These are phyloP conservation scores for Mystacides longicornis DNA, from an alignment of 2,888 invertebrate species.

Conservation along the genomic window DNA sequence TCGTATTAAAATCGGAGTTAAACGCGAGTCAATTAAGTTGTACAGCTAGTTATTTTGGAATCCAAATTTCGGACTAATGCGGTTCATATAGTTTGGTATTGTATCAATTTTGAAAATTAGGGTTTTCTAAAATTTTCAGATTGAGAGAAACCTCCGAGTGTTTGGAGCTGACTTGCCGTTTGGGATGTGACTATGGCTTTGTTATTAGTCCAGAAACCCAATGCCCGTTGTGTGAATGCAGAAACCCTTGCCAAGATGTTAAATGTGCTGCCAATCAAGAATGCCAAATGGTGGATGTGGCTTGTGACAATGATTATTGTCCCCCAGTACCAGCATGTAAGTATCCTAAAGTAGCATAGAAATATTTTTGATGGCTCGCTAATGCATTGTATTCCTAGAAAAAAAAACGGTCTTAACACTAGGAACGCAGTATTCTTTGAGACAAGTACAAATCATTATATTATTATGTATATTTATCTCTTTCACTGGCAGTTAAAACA, in stretches of 20 bases:
- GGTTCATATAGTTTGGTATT: no score
- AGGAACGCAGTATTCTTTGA: no score
- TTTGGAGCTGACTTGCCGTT: constrained; percentile 67
- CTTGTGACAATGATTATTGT: constrained; percentile 78
- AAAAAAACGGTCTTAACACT: not conserved
- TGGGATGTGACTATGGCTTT: constrained; percentile 81
- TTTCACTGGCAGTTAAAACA: no score
- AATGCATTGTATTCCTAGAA: not conserved
- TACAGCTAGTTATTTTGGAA: no score
- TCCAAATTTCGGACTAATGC: no score
- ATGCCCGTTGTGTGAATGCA: constrained; percentile 73
- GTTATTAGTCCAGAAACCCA: constrained; percentile 59
- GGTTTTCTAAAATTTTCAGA: constrained; percentile 29
- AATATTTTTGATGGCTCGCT: not conserved
- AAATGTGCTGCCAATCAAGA: constrained; percentile 59
- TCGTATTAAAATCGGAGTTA: no score
- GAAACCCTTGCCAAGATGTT: constrained; percentile 70
- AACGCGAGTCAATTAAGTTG: no score
- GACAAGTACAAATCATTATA: no score
- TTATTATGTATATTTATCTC: no score
- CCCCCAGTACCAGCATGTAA: constrained; percentile 77
- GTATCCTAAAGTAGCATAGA: constrained; percentile 26
- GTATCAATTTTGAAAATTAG: no score
- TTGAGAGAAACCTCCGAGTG: constrained; percentile 58
- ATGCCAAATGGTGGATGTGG: constrained; percentile 77